These are phyloP conservation scores for Drosophila infuscata DNA, from an alignment of 2,888 invertebrate species.

Conservation along the genomic window DNA sequence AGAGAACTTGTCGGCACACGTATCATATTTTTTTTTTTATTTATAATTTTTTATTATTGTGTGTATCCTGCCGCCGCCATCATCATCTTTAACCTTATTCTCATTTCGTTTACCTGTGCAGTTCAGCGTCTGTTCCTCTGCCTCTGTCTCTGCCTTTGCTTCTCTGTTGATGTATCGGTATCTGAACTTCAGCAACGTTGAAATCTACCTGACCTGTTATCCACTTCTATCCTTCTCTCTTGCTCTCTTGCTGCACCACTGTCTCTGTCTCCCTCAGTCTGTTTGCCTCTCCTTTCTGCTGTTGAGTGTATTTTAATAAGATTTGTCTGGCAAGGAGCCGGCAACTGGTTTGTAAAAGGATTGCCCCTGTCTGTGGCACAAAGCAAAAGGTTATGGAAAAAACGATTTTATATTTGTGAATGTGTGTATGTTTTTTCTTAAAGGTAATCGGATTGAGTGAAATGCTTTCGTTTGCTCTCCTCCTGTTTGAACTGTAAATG, in stretches of 20 bases:
- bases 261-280: neutral
- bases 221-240: conserved; percentile 9
- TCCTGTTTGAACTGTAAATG: conserved; percentile 29
- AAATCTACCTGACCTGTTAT: conserved; percentile 64
- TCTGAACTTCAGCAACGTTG: conserved; percentile 43
- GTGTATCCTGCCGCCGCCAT: conserved; percentile 74
- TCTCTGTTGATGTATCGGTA: conserved; percentile 27
- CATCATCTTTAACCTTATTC: conserved; percentile 41
- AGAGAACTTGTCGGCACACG: conserved; percentile 15
- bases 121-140: conserved; percentile 41
- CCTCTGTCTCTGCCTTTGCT: conserved; percentile 8
- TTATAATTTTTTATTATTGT: conserved; percentile 14
- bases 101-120: conserved; percentile 67
- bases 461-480: conserved; percentile 25
- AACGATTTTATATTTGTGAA: conserved; percentile 25
- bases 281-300: conserved; percentile 7
- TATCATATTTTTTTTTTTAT: conserved; percentile 2
- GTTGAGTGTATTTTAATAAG: conserved; percentile 69
- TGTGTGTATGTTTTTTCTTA: conserved; percentile 5
- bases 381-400: neutral
- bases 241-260: neutral
- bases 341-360: conserved; percentile 59
- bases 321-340: conserved; percentile 63
- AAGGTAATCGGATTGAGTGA: conserved; percentile 49
- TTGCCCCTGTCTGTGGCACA: conserved; percentile 28